Base-by-base conservation (phyloP, 2,888 invertebrate genomes). In the Pheosia gnoma region DNA sequence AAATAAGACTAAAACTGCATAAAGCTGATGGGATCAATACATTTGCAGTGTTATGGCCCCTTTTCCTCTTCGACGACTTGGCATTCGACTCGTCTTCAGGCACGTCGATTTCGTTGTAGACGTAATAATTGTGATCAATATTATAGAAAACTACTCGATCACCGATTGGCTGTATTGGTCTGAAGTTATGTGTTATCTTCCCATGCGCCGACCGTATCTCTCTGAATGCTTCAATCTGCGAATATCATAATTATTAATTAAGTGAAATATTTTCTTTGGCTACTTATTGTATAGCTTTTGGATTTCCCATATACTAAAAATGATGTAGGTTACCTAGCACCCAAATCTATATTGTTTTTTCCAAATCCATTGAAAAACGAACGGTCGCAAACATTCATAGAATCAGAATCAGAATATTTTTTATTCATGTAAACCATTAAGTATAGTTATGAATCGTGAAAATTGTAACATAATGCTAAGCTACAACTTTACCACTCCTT, bases 121-220 rank as follows among this genome's bases (percentile, higher is more conserved):
- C 82, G 68, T 87, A 92, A 72, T 93, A 93, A 60, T 82, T 92
- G 70, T 74, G 89, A 67, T 93, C 94, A 3, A 94, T 85, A 66
- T 95, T 95, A 77, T 95, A 95, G 80, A 91, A 95, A 0, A 96
- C 95, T 0, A 90, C 88, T 70, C 98, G 93, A 75, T 96, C 96
- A 43, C 96, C 96, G 0, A 97, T 90, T 0, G 97, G 96, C 80
- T 98, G 97, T 45, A 96, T 95, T 0, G 98, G 97, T 11, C 98
- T 95, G 84, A 96, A 97, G 86, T 98, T 98, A 81, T 97, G 97
- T 0, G 95, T 95, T 67, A 98, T 91, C 71, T 94, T 93, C 4
- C 96, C 97, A 59, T 95, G 94, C 9, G 94, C 89, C 3, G 95
- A 95, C 59, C 94, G 94, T 51, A 98, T 89, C 68, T 94, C 93